Conservation (phyloP, 2,797 vertebrate species). For the Parauchenoglanis punctatus region DNA sequence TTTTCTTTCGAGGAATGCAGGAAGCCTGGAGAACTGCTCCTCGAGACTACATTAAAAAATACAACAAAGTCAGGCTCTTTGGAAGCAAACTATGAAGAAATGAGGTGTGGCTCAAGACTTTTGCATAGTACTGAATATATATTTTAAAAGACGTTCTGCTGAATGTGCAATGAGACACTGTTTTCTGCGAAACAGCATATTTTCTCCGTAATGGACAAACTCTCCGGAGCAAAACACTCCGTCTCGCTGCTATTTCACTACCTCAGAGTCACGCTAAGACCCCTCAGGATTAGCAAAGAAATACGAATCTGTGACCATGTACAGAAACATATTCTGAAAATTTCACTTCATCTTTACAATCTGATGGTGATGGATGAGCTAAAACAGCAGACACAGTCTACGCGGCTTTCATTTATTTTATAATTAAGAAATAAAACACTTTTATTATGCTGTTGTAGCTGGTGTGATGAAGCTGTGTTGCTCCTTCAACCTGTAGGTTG, state of each 20-base stretch:
- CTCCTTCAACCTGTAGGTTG: background rate
- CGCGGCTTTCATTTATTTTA: background rate
- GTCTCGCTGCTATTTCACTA: background rate
- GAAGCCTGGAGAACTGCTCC: too few relatives aligned
- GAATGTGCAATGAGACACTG: slow-evolving; percentile 15
- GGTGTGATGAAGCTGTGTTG: background rate
- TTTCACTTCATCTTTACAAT: slow-evolving; percentile 10
- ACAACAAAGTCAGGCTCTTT: too few relatives aligned
- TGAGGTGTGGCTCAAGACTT: too few relatives aligned
- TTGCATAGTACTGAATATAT: background rate
- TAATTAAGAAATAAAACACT: background rate
- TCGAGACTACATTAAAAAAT: too few relatives aligned
- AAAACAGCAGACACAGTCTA: background rate
- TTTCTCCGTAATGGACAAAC: slow-evolving; percentile 10
- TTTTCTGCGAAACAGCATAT: slow-evolving; percentile 15
- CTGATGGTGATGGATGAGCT: background rate
- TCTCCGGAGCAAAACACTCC: background rate
- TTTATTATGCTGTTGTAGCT: background rate
- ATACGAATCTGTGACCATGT: background rate
- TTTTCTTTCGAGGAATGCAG: too few relatives aligned
- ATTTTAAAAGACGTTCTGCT: slow-evolving; percentile 2
- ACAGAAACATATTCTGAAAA: slow-evolving; percentile 1
- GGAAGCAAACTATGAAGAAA: too few relatives aligned
- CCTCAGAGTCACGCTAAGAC: background rate
- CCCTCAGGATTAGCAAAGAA: background rate